phyloP scores from a whole-genome alignment of 2,888 invertebrate species.

The Campoletis raptor region DNA sequence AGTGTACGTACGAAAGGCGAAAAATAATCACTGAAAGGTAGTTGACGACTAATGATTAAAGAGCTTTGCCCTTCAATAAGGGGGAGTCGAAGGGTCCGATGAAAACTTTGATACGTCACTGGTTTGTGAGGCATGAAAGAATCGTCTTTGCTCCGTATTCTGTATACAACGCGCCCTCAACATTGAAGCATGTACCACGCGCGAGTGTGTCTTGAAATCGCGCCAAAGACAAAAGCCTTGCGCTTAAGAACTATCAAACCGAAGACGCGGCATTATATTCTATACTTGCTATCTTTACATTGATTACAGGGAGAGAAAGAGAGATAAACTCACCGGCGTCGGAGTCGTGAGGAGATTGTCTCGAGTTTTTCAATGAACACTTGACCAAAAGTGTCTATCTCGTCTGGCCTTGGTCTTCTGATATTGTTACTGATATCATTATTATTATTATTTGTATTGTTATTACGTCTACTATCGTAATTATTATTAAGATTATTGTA shows the following conservation, averaged over 20 bases:
- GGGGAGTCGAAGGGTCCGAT: conserved; percentile 27
- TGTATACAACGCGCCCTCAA: conserved; percentile 47
- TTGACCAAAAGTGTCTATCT: conserved; percentile 9
- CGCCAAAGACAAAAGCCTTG: conserved; percentile 61
- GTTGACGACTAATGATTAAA: conserved; percentile 20
- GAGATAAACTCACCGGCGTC: conserved; percentile 62
- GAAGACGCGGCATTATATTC: conserved; percentile 38
- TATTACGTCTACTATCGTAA: background rate
- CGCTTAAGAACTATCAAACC: conserved; percentile 51
- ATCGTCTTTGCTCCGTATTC: conserved; percentile 45
- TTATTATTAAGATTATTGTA: background rate
- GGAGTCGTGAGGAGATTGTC: conserved; percentile 22
- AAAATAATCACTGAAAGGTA: background rate
- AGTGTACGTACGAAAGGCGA: background rate
- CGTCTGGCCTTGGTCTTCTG: background rate
- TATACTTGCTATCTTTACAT: conserved; percentile 39
- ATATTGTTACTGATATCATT: conserved; percentile 11
- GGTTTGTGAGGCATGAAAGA: conserved; percentile 49
- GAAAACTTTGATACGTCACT: conserved; percentile 63
- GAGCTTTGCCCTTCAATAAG: background rate
- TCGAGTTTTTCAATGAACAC: conserved; percentile 51
- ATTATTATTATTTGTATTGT: conserved; percentile 1
- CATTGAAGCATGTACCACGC: conserved; percentile 50
- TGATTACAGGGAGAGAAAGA: conserved; percentile 35
- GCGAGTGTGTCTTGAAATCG: conserved; percentile 61